Conservation (phyloP, 1,140 invertebrate species). For the Palaemon carinicauda region DNA sequence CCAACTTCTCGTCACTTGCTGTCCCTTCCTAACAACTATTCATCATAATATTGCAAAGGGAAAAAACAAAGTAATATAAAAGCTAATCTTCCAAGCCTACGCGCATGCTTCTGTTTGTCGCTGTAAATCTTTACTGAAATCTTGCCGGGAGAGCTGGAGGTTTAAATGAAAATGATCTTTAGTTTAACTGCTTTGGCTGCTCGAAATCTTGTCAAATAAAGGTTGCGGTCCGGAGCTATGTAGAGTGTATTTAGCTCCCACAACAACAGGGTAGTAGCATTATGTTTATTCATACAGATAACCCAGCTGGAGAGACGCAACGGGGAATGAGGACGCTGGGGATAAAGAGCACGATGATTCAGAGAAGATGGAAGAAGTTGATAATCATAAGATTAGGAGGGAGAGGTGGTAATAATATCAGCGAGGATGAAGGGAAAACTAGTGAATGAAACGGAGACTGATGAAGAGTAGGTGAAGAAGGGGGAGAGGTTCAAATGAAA, state of each 20-base stretch:
- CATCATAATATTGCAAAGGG: too few relatives aligned
- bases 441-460: not conserved
- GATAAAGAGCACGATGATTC: constrained; percentile 12
- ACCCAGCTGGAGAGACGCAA: constrained; percentile 49
- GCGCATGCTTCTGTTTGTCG: not conserved
- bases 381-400: too few relatives aligned
- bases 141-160: too few relatives aligned
- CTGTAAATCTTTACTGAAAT: not conserved
- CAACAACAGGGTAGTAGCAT: constrained; percentile 46
- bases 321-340: not conserved
- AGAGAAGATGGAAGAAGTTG: not conserved
- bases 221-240: constrained; percentile 22
- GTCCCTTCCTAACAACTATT: too few relatives aligned
- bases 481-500: too few relatives aligned
- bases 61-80: too few relatives aligned
- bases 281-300: constrained; percentile 56
- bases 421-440: constrained; percentile 6
- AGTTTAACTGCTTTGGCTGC: too few relatives aligned
- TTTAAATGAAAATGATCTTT: too few relatives aligned
- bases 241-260: constrained; percentile 54
- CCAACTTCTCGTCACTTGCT: too few relatives aligned
- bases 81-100: not conserved
- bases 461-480: too few relatives aligned
- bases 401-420: not conserved
- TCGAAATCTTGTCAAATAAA: constrained; percentile 37